A percentile compares a stretch with the other conserved stretches of the same genome.
phyloP scores from a whole-genome alignment of 2,113 vertebrate genomes.

The Indicator maculatus region DNA sequence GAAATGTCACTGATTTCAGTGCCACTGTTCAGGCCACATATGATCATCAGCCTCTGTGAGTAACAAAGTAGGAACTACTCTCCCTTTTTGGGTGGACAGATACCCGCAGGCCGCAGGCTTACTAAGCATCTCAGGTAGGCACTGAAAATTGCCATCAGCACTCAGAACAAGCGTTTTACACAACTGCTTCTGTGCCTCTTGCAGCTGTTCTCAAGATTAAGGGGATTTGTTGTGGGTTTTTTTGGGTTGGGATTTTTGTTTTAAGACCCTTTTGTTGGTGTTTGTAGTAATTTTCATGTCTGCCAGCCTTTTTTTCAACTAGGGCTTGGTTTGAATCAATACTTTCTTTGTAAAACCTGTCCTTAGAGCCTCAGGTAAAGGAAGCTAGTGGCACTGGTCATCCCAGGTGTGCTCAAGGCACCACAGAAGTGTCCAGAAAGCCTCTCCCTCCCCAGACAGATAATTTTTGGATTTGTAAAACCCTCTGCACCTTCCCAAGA shows the following conservation, averaged over 20 bases:
- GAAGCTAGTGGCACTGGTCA: neutral
- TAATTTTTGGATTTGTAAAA: neutral
- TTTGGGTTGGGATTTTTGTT: neutral
- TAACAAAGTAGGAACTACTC: neutral
- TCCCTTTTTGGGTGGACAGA: neutral
- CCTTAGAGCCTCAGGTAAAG: neutral
- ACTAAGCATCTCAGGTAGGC: neutral
- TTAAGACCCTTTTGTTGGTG: neutral
- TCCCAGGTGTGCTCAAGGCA: neutral
- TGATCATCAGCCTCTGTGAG: neutral
- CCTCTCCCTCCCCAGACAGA: neutral
- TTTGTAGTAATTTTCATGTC: neutral
- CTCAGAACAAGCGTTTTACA: neutral
- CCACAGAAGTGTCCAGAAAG: neutral
- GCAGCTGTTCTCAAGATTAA: neutral
- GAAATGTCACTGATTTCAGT: neutral
- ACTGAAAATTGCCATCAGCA: neutral
- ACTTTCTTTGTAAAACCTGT: neutral
- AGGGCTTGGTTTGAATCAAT: neutral
- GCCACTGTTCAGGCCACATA: neutral
- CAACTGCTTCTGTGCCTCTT: neutral
- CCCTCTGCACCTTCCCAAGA: neutral
- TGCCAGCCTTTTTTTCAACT: neutral
- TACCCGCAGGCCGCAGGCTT: neutral
- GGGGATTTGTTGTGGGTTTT: neutral